A percentile compares a stretch with the other conserved stretches of the same genome.
phyloP scores from a whole-genome alignment of 2,797 vertebrate genomes.

The Rhynchotus rufescens region DNA sequence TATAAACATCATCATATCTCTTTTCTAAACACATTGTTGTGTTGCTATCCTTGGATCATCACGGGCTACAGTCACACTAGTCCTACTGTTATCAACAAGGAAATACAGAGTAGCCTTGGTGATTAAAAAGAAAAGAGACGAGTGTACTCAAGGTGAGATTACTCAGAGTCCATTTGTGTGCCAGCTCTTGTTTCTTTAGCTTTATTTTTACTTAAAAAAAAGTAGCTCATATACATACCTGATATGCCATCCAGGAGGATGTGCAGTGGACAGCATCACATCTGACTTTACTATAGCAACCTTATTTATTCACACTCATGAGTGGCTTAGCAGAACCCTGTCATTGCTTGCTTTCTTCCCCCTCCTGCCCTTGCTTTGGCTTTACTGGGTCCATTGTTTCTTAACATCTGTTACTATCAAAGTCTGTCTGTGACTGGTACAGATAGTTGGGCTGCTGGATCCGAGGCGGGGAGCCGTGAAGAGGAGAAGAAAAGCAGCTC shows the following conservation, averaged over 20 bases:
- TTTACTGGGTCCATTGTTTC: slow-evolving; percentile 40
- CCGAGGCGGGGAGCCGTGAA: background rate
- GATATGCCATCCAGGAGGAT: background rate
- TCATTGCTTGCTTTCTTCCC: background rate
- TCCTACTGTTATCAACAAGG: background rate
- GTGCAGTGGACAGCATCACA: background rate
- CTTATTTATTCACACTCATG: background rate
- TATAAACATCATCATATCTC: background rate
- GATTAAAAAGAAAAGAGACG: background rate
- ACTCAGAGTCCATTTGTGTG: background rate
- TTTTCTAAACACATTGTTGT: background rate
- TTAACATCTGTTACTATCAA: background rate
- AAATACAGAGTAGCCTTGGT: background rate
- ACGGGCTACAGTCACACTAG: background rate
- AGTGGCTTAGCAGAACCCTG: background rate
- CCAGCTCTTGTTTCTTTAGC: background rate
- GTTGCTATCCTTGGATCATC: background rate
- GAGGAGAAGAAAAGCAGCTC: background rate
- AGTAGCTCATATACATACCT: background rate
- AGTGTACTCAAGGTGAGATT: background rate
- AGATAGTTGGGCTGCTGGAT: background rate
- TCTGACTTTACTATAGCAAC: background rate
- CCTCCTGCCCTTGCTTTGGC: background rate
- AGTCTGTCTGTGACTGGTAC: slow-evolving; percentile 39
- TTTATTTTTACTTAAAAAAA: background rate